Evolutionary conservation across 2,797 vertebrate genomes (phyloP).

Genomic region (Phoxinus dragarum): DNA sequence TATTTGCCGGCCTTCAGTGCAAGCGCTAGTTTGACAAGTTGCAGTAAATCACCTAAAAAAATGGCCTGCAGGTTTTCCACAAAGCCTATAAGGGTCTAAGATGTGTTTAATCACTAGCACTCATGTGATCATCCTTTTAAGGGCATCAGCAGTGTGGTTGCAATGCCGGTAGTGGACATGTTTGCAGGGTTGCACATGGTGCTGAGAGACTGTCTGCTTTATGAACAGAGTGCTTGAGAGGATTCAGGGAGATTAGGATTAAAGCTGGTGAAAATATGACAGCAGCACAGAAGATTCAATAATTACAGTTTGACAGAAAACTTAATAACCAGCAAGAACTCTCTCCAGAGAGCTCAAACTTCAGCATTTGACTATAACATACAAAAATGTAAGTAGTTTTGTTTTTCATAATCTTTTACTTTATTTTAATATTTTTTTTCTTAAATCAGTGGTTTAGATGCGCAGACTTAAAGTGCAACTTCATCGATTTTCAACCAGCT

Average conservation of each 20-base stretch:
- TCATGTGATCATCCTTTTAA: constrained; percentile 45
- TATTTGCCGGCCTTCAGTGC: constrained; percentile 16
- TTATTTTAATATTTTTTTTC: neutral
- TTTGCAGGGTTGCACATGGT: constrained; percentile 61
- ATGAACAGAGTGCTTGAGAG: constrained; percentile 32
- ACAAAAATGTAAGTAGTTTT: neutral
- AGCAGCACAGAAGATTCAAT: constrained; percentile 59
- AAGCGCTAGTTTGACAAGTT: neutral
- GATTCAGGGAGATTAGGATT: constrained; percentile 52
- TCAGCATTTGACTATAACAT: constrained; percentile 44
- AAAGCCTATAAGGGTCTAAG: constrained; percentile 32
- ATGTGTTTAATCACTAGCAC: constrained; percentile 53
- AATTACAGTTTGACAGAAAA: constrained; percentile 67
- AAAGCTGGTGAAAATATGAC: constrained; percentile 59
- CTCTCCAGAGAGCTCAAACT: constrained; percentile 51
- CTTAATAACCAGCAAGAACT: constrained; percentile 64
- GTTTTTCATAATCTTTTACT: neutral
- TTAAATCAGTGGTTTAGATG: neutral
- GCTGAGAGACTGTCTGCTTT: constrained; percentile 44
- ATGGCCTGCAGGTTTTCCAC: constrained; percentile 32
- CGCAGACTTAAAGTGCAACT: neutral
- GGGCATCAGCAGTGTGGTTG: constrained; percentile 61
- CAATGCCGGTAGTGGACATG: constrained; percentile 64
- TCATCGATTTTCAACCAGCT: neutral
- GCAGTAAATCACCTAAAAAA: constrained; percentile 43